These are phyloP conservation scores for Theristicus caerulescens DNA, from an alignment of 2,113 vertebrate species.

Conservation along the genomic window DNA sequence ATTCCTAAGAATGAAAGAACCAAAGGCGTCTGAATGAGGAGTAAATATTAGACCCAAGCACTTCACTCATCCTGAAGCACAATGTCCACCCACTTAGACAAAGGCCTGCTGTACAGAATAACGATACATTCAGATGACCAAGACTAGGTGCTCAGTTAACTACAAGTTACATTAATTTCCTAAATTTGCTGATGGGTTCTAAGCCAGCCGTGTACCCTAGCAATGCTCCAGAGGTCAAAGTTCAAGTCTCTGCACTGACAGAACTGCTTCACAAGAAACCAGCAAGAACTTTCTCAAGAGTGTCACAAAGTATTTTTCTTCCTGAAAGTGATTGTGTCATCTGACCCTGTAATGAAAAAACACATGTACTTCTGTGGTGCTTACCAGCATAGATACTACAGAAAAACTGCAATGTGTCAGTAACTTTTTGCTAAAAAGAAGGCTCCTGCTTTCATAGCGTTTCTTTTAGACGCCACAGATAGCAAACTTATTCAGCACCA, in stretches of 20 bases:
- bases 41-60: background rate
- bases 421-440: background rate
- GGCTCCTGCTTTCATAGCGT: background rate
- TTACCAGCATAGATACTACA: background rate
- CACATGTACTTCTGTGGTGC: background rate
- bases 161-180: background rate
- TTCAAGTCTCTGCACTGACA: background rate
- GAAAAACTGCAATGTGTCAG: background rate
- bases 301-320: background rate
- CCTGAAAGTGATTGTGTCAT: background rate
- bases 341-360: background rate
- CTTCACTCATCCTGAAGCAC: background rate
- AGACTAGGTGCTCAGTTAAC: background rate
- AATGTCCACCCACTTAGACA: background rate
- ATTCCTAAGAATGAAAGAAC: background rate
- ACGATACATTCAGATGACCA: fast-evolving
- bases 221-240: background rate
- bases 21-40: background rate
- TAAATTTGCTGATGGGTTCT: background rate
- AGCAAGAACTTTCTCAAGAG: background rate
- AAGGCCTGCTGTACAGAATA: background rate
- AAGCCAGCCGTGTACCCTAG: background rate
- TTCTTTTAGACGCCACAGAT: background rate
- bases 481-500: background rate
- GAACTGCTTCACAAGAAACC: background rate